Base-by-base conservation (phyloP, 2,113 vertebrate species). In the Crotalus horridus region DNA sequence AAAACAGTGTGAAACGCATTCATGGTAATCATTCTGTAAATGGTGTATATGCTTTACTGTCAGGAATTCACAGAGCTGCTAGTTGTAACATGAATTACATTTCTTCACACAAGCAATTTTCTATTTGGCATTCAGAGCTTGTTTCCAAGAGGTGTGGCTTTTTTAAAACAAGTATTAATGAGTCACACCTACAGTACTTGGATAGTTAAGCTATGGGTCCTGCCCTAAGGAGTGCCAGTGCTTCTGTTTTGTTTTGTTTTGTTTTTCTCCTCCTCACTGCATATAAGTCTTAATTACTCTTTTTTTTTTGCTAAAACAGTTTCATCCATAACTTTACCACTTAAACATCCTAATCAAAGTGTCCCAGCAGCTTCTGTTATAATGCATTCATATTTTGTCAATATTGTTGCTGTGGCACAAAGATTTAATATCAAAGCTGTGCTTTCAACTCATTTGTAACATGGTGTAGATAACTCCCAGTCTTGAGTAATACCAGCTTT, bases 161-260 rank as follows among this genome's bases (percentile, higher is more conserved):
- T 93, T 96, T 89, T 90, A 5, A 91, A 93, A 95, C 96, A 91
- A 51, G 96, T 92, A 91, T 92, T 92, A 89, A 90, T 98, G 98
- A 98, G 95, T 98, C 97, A 98, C 48, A 0, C 87, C 91, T 89
- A 69, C 12, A 69, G 64, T 17, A 87, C 92, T 64, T 96, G 89
- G 90, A 93, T 81, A 94, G 88, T 59, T 93, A 94, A 91, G 89
- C 92, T 81, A 94, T 88, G 46, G n/a, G 96, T 97, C 97, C 97
- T 96, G 93, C 97, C 97, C 97, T 95, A 96, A 95, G 97, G 97
- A 90, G 96, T 92, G 96, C 95, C 95, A 94, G 89, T 51, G 91
- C 54, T 89, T 89, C 86, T 94, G 94, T 89, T 95, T 97, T 96
- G 94, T 51, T 95, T 97, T 96, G 94, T 51, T 69, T 69, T 13